A percentile compares a stretch with the other conserved stretches of the same genome.
These are phyloP conservation scores for Drosophila sordidula DNA, from an alignment of 2,888 invertebrate species.

Conservation along the genomic window DNA sequence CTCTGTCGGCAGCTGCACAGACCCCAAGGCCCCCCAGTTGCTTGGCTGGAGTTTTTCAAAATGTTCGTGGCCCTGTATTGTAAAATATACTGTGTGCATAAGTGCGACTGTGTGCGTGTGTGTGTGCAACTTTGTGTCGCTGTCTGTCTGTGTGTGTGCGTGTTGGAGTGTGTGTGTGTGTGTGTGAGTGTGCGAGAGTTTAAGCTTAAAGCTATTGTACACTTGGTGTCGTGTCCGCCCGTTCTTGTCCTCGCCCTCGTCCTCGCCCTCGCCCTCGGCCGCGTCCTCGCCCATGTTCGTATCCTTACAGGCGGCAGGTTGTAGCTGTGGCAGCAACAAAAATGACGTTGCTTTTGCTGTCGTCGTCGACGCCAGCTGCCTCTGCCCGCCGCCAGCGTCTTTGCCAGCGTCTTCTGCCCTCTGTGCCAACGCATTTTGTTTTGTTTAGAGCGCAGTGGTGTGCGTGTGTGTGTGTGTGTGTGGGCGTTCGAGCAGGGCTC, in stretches of 20 bases:
- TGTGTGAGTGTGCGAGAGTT: conserved; percentile 77
- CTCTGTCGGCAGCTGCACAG: neutral
- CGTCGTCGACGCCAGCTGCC: conserved; percentile 68
- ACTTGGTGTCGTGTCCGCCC: conserved; percentile 78
- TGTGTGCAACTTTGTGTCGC: conserved; percentile 49
- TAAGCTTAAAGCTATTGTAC: conserved; percentile 82
- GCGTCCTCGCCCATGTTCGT: conserved; percentile 41
- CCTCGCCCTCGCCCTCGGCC: conserved; percentile 28
- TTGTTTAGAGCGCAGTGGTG: conserved; percentile 71
- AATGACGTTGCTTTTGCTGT: conserved; percentile 78
- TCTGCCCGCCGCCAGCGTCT: neutral
- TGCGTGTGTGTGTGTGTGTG: conserved; percentile 23
- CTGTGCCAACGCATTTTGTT: conserved; percentile 75
- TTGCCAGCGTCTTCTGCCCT: conserved; percentile 4
- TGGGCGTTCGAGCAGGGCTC: conserved; percentile 25
- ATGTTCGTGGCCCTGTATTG: conserved; percentile 69
- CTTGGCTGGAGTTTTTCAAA: conserved; percentile 20
- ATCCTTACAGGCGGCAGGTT: conserved; percentile 58
- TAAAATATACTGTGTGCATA: conserved; percentile 52
- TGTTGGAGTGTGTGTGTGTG: conserved; percentile 59
- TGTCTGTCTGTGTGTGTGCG: conserved; percentile 34
- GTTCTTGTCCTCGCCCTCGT: conserved; percentile 9
- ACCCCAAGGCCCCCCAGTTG: conserved; percentile 12
- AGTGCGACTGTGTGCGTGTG: conserved; percentile 36
- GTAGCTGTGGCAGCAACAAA: conserved; percentile 49